A percentile compares a stretch with the other conserved stretches of the same genome.
Evolutionary conservation across 2,888 invertebrate genomes (phyloP).

Genomic region (Ommatoiulus sabulosus): DNA sequence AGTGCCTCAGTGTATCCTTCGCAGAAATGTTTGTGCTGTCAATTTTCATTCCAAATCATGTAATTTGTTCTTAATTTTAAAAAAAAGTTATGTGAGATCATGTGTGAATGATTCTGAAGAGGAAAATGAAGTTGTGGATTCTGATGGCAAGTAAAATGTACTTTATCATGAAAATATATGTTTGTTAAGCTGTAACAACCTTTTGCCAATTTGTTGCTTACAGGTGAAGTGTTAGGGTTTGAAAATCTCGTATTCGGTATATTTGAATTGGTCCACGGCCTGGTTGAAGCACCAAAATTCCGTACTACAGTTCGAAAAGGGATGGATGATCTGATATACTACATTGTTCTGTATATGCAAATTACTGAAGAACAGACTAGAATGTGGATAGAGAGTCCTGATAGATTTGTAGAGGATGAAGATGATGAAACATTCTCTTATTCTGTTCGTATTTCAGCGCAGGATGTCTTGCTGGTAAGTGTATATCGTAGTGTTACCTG

Average conservation of each 20-base stretch:
- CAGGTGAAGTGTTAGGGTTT: slow-evolving; percentile 76
- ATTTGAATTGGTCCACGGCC: slow-evolving; percentile 76
- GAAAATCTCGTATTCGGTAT: slow-evolving; percentile 76
- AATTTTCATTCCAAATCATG: slow-evolving; percentile 26
- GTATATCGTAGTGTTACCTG: too few species aligned
- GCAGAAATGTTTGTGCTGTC: background rate
- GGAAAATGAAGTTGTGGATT: slow-evolving; percentile 73
- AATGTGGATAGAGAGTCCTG: slow-evolving; percentile 75
- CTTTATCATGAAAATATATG: too few species aligned
- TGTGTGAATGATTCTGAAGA: slow-evolving; percentile 74
- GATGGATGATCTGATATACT: slow-evolving; percentile 75
- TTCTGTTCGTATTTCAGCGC: slow-evolving; percentile 76
- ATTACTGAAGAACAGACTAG: slow-evolving; percentile 75
- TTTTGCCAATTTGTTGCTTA: too few species aligned
- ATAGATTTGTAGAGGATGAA: slow-evolving; percentile 78
- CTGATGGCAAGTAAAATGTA: slow-evolving; percentile 72
- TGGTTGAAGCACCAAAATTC: slow-evolving; percentile 74
- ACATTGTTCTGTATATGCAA: slow-evolving; percentile 77
- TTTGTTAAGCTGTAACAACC: too few species aligned
- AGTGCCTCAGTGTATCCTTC: slow-evolving; percentile 73
- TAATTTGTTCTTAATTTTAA: background rate
- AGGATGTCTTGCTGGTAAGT: slow-evolving; percentile 74
- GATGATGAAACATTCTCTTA: slow-evolving; percentile 75
- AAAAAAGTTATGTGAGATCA: slow-evolving; percentile 72
- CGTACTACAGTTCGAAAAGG: slow-evolving; percentile 73